Base-by-base conservation (phyloP, 2,888 invertebrate genomes). In the Drosophila maculinotata region DNA sequence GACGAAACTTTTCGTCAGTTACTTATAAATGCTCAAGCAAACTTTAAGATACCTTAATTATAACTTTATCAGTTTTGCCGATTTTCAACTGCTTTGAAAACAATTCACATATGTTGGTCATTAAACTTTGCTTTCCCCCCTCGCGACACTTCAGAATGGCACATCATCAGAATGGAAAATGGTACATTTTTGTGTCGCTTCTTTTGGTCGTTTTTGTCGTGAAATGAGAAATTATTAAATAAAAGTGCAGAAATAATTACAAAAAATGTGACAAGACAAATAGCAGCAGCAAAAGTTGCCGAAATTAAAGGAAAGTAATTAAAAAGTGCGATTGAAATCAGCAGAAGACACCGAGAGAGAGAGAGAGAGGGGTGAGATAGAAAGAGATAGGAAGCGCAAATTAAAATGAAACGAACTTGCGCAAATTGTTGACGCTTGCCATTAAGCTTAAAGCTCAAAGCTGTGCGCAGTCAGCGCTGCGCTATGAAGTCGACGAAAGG, bases 251-350 rank as follows among this genome's bases (percentile, higher is more conserved):
- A 78, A 78, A 81, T 73, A 79, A 79, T 79, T 71, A 44, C 30
- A 45, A 44, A 71, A 69, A 51, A 42, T 72, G 65, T 78, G 73
- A 76, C 85, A 74, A 68, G 67, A 63, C 63, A 63, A 68, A 70
- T 71, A 60, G 67, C 56, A 65, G 59, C 65, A 47, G 57, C 65
- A 70, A 85, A 75, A 85, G 70, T 79, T 85, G 65, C 69, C 74
- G 38, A 81, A 81, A 82, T 82, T 69, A 79, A 85, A 83, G 81
- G 68, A 82, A 85, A 82, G 86, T 82, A 82, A 82, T 82, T 86
- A 82, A 83, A 84, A 82, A 85, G 81, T 85, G 75, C 75, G 77
- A 82, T 76, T 66, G 62, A 58, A 63, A 59, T 31, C 64, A 59
- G 44, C 4, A 5, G 41, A 35, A 39, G 44, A 41, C 26, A 20